phyloP scores from a whole-genome alignment of 2,888 invertebrate genomes.

The Yponomeuta evonymella region DNA sequence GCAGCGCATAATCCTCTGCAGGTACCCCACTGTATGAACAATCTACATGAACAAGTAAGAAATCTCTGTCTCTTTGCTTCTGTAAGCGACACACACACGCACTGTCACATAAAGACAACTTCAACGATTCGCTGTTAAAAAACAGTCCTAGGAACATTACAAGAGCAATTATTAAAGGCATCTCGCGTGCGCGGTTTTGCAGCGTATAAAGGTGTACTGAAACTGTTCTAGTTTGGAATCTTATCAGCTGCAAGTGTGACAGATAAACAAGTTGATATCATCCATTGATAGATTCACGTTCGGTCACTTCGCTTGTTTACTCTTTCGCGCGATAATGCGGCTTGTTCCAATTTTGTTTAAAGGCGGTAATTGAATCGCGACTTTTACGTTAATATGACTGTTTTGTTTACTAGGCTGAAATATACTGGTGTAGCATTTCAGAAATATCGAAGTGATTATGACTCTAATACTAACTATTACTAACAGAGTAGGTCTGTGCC shows the following conservation, averaged over 20 bases:
- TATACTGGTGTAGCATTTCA: neutral
- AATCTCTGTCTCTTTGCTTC: constrained; percentile 17
- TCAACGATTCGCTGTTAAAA: neutral
- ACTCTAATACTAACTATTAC: too few species aligned
- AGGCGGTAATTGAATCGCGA: neutral
- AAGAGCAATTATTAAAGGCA: neutral
- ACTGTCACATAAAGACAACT: neutral
- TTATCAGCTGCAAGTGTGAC: constrained; percentile 9
- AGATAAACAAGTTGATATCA: constrained; percentile 14
- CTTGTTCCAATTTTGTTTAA: constrained; percentile 2
- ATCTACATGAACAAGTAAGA: constrained; percentile 31
- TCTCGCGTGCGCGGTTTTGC: neutral
- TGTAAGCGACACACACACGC: constrained; percentile 36
- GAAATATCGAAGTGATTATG: too few species aligned
- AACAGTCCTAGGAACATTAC: neutral
- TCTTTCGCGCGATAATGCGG: neutral
- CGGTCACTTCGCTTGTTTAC: constrained; percentile 1
- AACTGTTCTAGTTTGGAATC: neutral
- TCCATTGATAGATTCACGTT: constrained; percentile 12
- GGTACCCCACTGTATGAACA: constrained; percentile 43
- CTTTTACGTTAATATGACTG: neutral
- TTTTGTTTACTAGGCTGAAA: neutral
- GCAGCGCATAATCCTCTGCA: constrained; percentile 37
- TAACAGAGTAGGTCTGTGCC: too few species aligned
- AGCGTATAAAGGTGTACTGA: constrained; percentile 5